These are phyloP conservation scores for Pollimyrus isidori DNA, from an alignment of 2,113 vertebrate species.

Conservation along the genomic window DNA sequence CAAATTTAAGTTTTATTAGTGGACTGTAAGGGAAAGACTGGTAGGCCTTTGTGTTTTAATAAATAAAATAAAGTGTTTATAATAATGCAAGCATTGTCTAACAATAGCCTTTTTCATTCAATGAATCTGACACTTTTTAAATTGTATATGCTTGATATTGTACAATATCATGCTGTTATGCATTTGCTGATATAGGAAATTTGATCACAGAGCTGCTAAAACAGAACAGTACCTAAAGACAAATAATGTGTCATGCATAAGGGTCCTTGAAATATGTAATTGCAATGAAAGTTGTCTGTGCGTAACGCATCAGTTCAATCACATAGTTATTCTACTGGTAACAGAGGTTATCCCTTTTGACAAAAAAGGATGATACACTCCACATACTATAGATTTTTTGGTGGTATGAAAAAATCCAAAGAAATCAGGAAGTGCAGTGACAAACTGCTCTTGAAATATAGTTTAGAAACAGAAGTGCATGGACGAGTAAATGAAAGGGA, in stretches of 20 bases:
- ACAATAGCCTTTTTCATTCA: background rate
- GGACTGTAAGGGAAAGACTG: background rate
- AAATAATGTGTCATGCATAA: background rate
- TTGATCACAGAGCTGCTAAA: background rate
- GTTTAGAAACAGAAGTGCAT: background rate
- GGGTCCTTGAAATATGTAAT: background rate
- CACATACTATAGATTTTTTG: background rate
- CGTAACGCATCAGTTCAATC: background rate
- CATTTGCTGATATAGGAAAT: background rate
- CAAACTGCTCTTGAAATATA: background rate
- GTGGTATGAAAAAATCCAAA: background rate
- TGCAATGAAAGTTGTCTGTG: background rate
- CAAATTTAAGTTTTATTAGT: background rate
- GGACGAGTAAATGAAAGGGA: background rate
- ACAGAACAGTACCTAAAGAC: background rate
- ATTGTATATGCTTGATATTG: background rate
- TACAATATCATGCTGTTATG: background rate
- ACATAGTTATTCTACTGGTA: background rate
- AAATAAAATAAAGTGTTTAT: background rate
- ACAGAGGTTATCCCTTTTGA: background rate
- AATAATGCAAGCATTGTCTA: background rate
- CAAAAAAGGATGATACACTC: background rate
- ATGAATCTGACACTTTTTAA: background rate
- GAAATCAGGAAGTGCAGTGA: background rate
- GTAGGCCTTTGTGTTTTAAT: background rate